Evolutionary conservation across 2,888 invertebrate genomes (phyloP).

Genomic region (Cephus nigrinus): DNA sequence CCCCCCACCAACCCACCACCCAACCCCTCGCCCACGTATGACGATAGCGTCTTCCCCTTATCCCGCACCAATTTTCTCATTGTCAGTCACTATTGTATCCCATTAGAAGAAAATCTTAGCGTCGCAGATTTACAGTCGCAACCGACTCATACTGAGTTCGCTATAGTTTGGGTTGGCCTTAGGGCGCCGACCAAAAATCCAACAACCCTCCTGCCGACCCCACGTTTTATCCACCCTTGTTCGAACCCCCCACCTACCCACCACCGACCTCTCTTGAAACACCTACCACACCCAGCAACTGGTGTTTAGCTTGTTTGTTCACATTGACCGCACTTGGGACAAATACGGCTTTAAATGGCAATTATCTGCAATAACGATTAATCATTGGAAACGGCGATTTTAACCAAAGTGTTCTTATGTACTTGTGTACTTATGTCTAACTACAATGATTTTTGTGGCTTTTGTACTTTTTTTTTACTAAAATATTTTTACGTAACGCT

Average conservation of each 20-base stretch:
- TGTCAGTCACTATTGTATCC: conserved; percentile 18
- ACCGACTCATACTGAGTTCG: conserved; percentile 25
- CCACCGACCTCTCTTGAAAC: conserved; percentile 21
- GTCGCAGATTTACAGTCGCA: conserved; percentile 27
- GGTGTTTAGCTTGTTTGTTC: conserved; percentile 65
- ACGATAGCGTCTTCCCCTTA: not conserved
- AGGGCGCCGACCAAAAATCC: conserved; percentile 22
- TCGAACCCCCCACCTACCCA: not conserved
- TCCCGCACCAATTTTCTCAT: conserved; percentile 18
- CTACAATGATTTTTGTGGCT: not conserved
- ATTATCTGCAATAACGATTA: not conserved
- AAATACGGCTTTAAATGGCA: conserved; percentile 55
- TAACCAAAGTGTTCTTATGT: not conserved
- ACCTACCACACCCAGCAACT: conserved; percentile 49
- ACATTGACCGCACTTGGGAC: conserved; percentile 58
- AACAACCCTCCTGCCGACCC: conserved; percentile 23
- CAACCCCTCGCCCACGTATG: conserved; percentile 2
- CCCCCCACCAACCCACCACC: conserved; percentile 4
- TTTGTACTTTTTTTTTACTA: not conserved
- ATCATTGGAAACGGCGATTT: not conserved
- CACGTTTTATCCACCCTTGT: not conserved
- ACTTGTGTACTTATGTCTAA: not conserved
- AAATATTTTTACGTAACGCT: not conserved
- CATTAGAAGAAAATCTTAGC: conserved; percentile 42
- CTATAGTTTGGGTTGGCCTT: conserved; percentile 22